phyloP scores from a whole-genome alignment of 2,888 invertebrate genomes.

The Celastrina argiolus region DNA sequence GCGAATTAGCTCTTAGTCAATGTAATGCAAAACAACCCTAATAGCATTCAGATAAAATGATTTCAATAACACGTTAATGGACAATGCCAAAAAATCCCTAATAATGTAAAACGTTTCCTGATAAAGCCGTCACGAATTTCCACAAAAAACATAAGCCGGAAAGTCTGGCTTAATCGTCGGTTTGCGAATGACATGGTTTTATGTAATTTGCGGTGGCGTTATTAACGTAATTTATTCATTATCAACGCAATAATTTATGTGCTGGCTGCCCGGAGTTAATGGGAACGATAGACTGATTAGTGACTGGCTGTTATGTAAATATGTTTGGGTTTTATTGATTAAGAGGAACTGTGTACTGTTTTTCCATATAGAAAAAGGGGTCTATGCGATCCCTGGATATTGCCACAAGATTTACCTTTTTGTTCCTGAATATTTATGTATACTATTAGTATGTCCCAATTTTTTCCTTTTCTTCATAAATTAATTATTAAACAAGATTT shows the following conservation, averaged over 20 bases:
- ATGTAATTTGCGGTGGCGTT: constrained; percentile 2
- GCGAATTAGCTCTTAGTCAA: not conserved
- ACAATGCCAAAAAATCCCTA: not conserved
- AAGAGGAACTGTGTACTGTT: too few species aligned
- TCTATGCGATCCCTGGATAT: too few species aligned
- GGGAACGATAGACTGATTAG: not conserved
- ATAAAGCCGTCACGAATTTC: not conserved
- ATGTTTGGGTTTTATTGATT: not conserved
- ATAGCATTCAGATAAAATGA: not conserved
- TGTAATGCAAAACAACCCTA: not conserved
- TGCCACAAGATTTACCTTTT: too few species aligned
- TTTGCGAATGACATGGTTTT: not conserved
- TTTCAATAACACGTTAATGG: not conserved
- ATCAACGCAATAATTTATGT: not conserved
- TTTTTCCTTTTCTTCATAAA: too few species aligned
- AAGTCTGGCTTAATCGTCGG: constrained; percentile 6
- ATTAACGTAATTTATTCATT: not conserved
- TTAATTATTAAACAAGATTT: too few species aligned
- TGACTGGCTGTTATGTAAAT: not conserved
- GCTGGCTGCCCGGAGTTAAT: not conserved
- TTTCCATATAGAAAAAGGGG: too few species aligned
- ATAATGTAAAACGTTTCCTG: not conserved
- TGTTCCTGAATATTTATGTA: too few species aligned
- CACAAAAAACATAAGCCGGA: not conserved
- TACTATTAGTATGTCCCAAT: too few species aligned